A percentile compares a stretch with the other conserved stretches of the same genome.
phyloP scores from a whole-genome alignment of 2,113 vertebrate genomes.

The Odobenus rosmarus region DNA sequence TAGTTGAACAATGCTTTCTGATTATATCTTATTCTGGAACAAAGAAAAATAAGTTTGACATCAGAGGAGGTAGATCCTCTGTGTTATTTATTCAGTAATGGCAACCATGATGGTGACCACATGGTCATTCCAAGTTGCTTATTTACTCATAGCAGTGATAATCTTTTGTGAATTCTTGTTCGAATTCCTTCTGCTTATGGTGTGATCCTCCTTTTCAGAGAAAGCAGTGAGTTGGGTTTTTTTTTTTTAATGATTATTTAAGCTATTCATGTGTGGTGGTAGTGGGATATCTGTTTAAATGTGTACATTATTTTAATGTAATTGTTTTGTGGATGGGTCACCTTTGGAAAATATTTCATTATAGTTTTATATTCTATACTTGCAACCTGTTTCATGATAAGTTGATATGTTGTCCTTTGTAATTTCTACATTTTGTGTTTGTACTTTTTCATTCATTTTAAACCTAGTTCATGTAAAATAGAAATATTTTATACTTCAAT shows the following conservation, averaged over 20 bases:
- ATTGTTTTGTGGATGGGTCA: not conserved
- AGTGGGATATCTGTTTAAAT: not conserved
- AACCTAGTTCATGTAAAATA: not conserved
- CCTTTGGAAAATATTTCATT: not conserved
- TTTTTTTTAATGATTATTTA: not conserved
- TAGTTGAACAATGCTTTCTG: not conserved
- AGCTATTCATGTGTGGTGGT: not conserved
- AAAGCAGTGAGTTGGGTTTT: not conserved
- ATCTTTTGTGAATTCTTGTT: not conserved
- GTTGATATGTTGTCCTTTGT: not conserved
- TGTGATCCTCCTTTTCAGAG: not conserved
- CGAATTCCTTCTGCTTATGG: not conserved
- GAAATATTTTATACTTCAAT: not conserved
- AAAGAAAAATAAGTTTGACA: slow-evolving; percentile 17
- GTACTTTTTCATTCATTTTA: not conserved
- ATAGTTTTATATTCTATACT: not conserved
- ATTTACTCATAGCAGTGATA: not conserved
- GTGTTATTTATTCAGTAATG: not conserved
- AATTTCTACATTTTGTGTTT: not conserved
- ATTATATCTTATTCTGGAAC: slow-evolving; percentile 1
- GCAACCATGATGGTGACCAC: fast-evolving
- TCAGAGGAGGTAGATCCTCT: not conserved
- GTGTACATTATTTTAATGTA: not conserved
- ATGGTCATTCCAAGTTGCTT: not conserved
- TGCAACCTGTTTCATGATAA: not conserved